Base-by-base conservation (phyloP, 2,113 vertebrate species). In the Macrotis lagotis region DNA sequence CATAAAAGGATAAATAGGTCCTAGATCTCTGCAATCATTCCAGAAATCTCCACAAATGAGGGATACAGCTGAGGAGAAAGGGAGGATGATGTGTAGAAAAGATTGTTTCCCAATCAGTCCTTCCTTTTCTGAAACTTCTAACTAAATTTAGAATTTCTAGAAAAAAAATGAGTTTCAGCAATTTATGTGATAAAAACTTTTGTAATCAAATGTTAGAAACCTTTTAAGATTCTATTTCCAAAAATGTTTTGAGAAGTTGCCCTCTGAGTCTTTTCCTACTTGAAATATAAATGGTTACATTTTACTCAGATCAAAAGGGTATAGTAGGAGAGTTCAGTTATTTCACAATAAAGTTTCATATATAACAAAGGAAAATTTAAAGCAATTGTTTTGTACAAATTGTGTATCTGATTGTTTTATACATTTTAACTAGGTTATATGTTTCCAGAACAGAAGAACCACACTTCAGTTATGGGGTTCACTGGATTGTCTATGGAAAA, bases 401-500 rank as follows among this genome's bases (percentile, higher is more conserved):
- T 16, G n/a, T 74, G 16, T 26, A 93, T 8, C 28, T 25, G 91
- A 0, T 31, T 52, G 47, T 91, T 92, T 91, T 37, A 24, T 93
- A 59, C 95, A 94, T 22, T 93, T 94, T 22, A 55, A 26, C 89
- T 92, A 53, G 12, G 91, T 66, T 44, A 90, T 59, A 59, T 91
- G 91, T 90, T 95, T 90, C 91, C 28, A 89, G 59, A 91, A 92
- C 12, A 91, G 31, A 92, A 59, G 92, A 90, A 48, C 88, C 66
- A 94, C 52, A 37, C 55, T 92, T 91, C 14, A 48, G 49, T 51
- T 96, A 48, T 93, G 94, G 48, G 12, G 51, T 51, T 4, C 89
- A 91, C 95, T 95, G 92, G 90, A 93, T 94, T 91, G 48, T 53
- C 48, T 91, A 51, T 8, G 50, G 74, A 74, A 93, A 95, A 92